phyloP scores from a whole-genome alignment of 2,888 invertebrate genomes.

The Dolomedes plantarius region DNA sequence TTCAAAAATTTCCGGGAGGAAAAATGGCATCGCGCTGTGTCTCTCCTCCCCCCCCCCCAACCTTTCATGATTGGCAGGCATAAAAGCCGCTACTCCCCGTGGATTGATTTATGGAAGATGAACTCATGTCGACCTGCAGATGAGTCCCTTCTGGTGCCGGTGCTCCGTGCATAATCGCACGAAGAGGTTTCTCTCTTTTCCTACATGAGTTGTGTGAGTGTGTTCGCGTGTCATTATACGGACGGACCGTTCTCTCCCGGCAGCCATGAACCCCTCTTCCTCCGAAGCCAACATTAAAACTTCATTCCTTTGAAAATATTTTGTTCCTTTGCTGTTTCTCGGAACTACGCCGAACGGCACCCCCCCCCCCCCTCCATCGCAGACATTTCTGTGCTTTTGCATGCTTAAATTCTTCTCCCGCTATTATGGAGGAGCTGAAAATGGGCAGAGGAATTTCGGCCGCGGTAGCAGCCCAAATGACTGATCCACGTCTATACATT shows the following conservation, averaged over 20 bases:
- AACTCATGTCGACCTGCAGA: constrained; percentile 22
- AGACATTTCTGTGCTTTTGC: constrained; percentile 22
- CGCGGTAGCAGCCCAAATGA: constrained; percentile 15
- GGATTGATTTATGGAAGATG: constrained; percentile 43
- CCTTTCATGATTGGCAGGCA: neutral
- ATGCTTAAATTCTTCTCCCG: constrained; percentile 43
- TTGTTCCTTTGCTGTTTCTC: constrained; percentile 45
- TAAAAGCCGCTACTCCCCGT: constrained; percentile 17
- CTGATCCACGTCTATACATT: constrained; percentile 25
- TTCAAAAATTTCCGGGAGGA: constrained; percentile 4
- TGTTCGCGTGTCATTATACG: constrained; percentile 58
- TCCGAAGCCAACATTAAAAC: constrained; percentile 45
- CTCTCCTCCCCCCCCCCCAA: neutral
- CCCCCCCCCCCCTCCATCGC: neutral
- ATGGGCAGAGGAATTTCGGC: neutral
- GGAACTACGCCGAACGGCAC: neutral
- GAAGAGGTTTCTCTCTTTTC: constrained; percentile 10
- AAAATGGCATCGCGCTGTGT: neutral
- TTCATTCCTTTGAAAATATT: constrained; percentile 46
- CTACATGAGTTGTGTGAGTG: neutral
- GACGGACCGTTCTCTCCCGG: constrained; percentile 13
- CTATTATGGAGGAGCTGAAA: neutral
- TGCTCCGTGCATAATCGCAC: constrained; percentile 31
- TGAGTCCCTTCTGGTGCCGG: constrained; percentile 17
- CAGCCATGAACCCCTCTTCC: constrained; percentile 1